Evolutionary conservation across 2,888 invertebrate species (phyloP).

Genomic region (Agrochola lychnidis): DNA sequence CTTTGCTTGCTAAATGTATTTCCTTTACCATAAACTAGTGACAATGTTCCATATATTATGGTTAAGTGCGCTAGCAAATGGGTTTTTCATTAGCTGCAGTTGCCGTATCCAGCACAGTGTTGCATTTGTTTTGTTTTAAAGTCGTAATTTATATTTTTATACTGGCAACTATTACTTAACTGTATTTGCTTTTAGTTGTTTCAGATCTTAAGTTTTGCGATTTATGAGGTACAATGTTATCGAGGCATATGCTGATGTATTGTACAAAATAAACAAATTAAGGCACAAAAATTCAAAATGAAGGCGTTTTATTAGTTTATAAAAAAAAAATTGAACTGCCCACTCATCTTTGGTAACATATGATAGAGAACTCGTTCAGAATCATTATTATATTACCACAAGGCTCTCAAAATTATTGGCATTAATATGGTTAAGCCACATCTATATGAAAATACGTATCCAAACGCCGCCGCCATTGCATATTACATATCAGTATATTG

Average conservation of each 20-base stretch:
- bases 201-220: neutral
- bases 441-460: conserved; percentile 3
- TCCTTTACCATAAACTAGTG: conserved; percentile 45
- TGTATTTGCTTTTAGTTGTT: conserved; percentile 3
- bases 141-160: conserved; percentile 27
- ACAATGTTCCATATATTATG: conserved; percentile 39
- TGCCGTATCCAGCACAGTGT: conserved; percentile 26
- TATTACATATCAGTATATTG: conserved; percentile 39
- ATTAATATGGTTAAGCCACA: neutral
- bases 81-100: conserved; percentile 56
- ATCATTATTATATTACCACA: neutral
- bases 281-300: neutral
- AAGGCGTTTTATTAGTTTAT: neutral
- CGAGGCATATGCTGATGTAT: neutral
- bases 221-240: neutral
- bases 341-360: neutral
- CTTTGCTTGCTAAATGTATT: conserved; percentile 32
- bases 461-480: conserved; percentile 19
- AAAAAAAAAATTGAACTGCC: no score
- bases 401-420: conserved; percentile 2
- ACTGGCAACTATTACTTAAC: conserved; percentile 4
- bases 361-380: neutral
- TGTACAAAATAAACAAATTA: no score
- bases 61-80: conserved; percentile 51
- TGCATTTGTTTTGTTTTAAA: conserved; percentile 16